Evolutionary conservation across 2,113 vertebrate genomes (phyloP).

Genomic region (Chrysemys picta): DNA sequence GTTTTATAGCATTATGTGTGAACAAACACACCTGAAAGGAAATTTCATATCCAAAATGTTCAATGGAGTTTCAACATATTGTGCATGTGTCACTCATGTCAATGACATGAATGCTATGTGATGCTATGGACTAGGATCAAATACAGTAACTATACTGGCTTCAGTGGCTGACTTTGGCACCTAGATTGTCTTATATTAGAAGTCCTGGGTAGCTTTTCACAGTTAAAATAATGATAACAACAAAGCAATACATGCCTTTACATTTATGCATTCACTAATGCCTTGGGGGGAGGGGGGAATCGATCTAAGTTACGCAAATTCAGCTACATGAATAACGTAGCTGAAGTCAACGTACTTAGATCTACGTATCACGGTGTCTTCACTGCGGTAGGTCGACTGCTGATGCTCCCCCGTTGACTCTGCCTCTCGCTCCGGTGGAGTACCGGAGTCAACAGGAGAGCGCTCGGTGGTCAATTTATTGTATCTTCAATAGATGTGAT

Average conservation of each 20-base stretch:
- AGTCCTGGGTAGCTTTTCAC: background rate
- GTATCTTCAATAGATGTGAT: no score
- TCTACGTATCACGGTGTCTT: no score
- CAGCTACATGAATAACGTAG: no score
- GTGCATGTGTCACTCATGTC: background rate
- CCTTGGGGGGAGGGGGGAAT: no score
- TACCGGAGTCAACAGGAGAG: no score
- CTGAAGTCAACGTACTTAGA: no score
- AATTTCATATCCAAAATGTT: background rate
- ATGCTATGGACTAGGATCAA: background rate
- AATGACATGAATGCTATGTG: background rate
- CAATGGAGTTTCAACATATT: background rate
- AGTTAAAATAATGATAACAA: background rate
- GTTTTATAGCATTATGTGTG: background rate
- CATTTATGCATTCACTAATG: background rate
- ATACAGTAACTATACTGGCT: accelerated
- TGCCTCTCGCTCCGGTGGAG: no score
- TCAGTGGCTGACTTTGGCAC: background rate
- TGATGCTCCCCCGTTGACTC: no score
- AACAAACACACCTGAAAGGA: background rate
- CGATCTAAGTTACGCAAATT: no score
- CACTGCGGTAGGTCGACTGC: no score
- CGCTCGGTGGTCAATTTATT: no score
- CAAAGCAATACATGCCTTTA: background rate
- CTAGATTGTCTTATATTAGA: background rate